Percentiles rank a stretch among this genome's conserved stretches.
These are phyloP conservation scores for Rhodeus uyekii DNA, from an alignment of 2,797 vertebrate species.

Conservation along the genomic window DNA sequence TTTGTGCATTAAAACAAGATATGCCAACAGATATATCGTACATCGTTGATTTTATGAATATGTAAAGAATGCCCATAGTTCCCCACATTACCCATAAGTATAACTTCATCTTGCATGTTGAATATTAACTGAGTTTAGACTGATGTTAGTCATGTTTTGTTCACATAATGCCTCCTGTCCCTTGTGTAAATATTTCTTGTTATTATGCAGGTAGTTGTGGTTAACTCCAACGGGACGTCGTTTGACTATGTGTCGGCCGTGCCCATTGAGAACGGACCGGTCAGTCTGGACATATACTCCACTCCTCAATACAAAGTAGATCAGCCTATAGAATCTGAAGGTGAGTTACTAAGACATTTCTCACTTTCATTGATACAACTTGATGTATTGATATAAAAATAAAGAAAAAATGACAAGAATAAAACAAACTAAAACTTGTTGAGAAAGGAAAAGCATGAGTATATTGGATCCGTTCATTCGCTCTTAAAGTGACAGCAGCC, in stretches of 20 bases:
- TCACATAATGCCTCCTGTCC: neutral
- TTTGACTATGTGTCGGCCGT: constrained; percentile 84
- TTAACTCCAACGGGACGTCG: constrained; percentile 89
- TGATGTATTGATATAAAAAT: neutral
- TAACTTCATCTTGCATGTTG: neutral
- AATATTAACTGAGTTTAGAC: neutral
- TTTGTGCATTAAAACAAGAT: neutral
- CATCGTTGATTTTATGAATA: neutral
- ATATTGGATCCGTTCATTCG: no score
- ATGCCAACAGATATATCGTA: neutral
- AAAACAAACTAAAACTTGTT: no score
- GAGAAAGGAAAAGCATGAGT: no score
- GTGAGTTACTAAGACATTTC: constrained; percentile 66
- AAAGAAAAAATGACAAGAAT: neutral
- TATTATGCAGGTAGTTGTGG: constrained; percentile 77
- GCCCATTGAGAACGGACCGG: constrained; percentile 86
- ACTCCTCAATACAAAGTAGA: constrained; percentile 93
- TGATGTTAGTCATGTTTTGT: neutral
- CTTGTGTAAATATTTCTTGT: neutral
- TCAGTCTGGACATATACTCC: constrained; percentile 85
- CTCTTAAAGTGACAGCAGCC: no score
- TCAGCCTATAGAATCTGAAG: constrained; percentile 70
- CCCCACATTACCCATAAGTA: no score
- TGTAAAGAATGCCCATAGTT: neutral
- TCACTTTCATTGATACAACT: neutral